Percentiles rank a stretch among this genome's conserved stretches.
Evolutionary conservation across 92 coral and sea anemone genomes (phyloP).

Genomic region (Siderastrea radians): DNA sequence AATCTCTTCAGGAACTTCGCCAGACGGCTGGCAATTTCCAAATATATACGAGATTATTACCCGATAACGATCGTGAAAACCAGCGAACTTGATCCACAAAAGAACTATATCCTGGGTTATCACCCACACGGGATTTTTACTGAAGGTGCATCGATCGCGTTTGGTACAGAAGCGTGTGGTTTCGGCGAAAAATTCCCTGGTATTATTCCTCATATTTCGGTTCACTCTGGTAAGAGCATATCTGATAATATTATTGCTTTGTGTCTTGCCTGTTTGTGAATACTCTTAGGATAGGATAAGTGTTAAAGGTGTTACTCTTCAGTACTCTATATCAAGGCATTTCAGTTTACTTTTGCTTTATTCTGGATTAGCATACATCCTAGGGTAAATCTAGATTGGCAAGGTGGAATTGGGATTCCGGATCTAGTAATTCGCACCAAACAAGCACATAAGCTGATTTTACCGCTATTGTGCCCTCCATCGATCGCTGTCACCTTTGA

Average conservation of each 20-base stretch:
- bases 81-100: constrained; percentile 84
- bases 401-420: neutral
- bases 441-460: neutral
- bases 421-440: neutral
- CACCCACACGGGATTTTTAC: constrained; percentile 91
- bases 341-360: too few species aligned
- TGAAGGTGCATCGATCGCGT: constrained; percentile 82
- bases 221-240: constrained; percentile 20
- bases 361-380: too few species aligned
- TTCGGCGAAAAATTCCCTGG: constrained; percentile 70
- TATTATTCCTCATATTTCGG: constrained; percentile 40
- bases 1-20: constrained; percentile 51
- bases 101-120: constrained; percentile 91
- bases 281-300: too few species aligned
- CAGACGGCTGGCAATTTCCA: constrained; percentile 71
- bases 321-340: too few species aligned
- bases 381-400: neutral
- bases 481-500: too few species aligned
- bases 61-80: constrained; percentile 93
- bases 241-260: neutral
- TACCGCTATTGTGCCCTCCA: neutral
- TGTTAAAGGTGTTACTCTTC: too few species aligned
- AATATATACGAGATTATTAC: constrained; percentile 85
- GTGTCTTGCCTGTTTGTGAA: neutral
- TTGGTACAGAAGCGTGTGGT: constrained; percentile 88